Conservation (phyloP, 2,797 vertebrate genomes). For the Acipenser ruthenus region DNA sequence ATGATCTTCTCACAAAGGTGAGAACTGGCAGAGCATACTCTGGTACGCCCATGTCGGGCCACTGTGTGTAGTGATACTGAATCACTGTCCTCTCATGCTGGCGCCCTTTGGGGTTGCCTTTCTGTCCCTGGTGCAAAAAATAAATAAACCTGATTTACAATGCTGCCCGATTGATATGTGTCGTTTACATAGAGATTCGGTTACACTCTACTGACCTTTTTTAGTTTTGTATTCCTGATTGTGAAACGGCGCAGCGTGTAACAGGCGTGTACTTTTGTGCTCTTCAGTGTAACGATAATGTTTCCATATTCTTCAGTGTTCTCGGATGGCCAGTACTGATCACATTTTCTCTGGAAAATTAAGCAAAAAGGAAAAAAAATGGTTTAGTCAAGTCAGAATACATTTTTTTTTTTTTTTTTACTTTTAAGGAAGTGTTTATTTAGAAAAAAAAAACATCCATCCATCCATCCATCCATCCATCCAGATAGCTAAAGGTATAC, state of each 20-base stretch:
- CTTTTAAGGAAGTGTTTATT: not conserved
- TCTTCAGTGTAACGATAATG: slow-evolving; percentile 89
- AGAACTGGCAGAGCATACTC: slow-evolving; percentile 94
- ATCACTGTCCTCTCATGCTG: slow-evolving; percentile 82
- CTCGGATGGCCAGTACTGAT: slow-evolving; percentile 96
- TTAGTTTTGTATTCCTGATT: slow-evolving; percentile 86
- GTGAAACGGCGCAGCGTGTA: slow-evolving; percentile 88
- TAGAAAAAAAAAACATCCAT: not conserved
- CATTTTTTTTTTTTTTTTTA: not conserved
- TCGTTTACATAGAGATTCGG: not conserved
- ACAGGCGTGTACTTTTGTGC: slow-evolving; percentile 89
- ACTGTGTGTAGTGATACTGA: slow-evolving; percentile 97
- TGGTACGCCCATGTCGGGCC: slow-evolving; percentile 97
- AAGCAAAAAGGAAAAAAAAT: slow-evolving; percentile 10
- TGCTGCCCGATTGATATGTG: not conserved
- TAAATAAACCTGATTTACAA: not conserved
- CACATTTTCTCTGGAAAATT: slow-evolving; percentile 85
- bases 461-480: not conserved
- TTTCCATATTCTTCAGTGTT: slow-evolving; percentile 92
- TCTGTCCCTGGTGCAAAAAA: slow-evolving; percentile 66
- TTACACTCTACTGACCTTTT: slow-evolving; percentile 65
- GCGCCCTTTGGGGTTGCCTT: slow-evolving; percentile 77
- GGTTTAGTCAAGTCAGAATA: too few relatives aligned
- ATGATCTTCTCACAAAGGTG: slow-evolving; percentile 91
- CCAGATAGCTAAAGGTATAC: too few relatives aligned